Evolutionary conservation across 2,888 invertebrate species (phyloP), one percentile per base, ranked within the genome.

Genomic region (Thymelicus acteon): DNA sequence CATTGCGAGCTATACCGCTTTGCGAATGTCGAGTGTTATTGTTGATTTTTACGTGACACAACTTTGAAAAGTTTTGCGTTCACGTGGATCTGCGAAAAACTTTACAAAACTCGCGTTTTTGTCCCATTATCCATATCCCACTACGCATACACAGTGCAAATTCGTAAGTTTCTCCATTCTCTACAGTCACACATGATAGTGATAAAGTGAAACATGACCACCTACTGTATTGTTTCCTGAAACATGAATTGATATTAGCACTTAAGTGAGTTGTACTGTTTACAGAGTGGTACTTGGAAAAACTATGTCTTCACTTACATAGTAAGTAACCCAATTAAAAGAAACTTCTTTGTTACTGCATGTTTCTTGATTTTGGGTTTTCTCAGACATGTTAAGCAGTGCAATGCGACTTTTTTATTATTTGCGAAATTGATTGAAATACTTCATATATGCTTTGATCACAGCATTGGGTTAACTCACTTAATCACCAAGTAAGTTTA

Each of bases 1-100:
- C 89, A 82, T 81, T 84, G 79, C 82, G 82, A 79, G 82, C 82
- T 81, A 85, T 85, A 89, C 89, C 86, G 80, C 82, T 82, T n/a
- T 7, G 89, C 88, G 89, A 90, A 85, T 83, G 71, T 63, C 62
- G 69, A 67, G 66, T 74, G 72, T 72, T 74, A 75, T 82, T 76
- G 76, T 77, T 78, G 76, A 72, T 75, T 72, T 68, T 74, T 66
- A 74, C 71, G 63, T 54, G 67, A 69, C 57, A 64, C 60, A 54
- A 61, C 40, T 71, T 69, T 72, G 19, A 60, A 67, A 39, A 66
- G 66, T 66, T 66, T 49, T 6, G 47, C 6, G 19, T 15, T 54
- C 7, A 44, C 10, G 13, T 54, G 54, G 54, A 52, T 37, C 10
- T n/a, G 40, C 24, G 7, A 19, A 7, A 61, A 61, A 44, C 61